Base-by-base conservation (phyloP, 2,888 invertebrate species). In the Cosmopolites sordidus region DNA sequence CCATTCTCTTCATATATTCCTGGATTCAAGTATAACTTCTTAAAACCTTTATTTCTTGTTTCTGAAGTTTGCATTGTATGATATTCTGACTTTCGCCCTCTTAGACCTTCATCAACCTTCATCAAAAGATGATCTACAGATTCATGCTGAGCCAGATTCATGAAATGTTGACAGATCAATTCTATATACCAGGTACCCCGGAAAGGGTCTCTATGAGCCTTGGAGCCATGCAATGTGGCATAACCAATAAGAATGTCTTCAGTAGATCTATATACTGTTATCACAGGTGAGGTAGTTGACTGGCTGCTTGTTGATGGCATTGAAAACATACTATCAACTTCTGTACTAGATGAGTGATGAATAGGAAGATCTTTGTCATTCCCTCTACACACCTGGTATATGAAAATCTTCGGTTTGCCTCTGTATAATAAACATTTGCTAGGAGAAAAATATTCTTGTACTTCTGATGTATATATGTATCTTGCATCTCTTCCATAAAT, bases 151-250 rank as follows among this genome's bases (percentile, higher is more conserved):
- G 86, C 84, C 66, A 79, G 75, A 58, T 76, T 74, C 63, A 84
- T 83, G 71, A 86, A 81, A 61, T 80, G 76, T 62, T 79, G 70
- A 71, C 85, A 86, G 62, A 87, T 74, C 58, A 76, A 73, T 67
- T 83, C 80, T 61, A 87, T 82, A 71, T 83, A 87, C 87, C 86
- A 87, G 38, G 84, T 83, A 38, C 87, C 87, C 15, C 65, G 62
- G 18, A 70, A 58, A 6, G 68, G 63, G 72, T 86, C 83, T 48
- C 87, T 79, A 66, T 79, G 79, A 1, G 87, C 80, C 60, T 75
- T 76, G 65, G 74, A 76, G 4, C 79, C 82, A 40, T 76, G 75
- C 44, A 81, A 71, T 1, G 83, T 83, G 52, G 83, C 82, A 71
- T 83, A 78, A 54, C 81, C 82, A 59, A 84, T 78, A 29, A 84